Evolutionary conservation across 37 sponge, comb jelly and placozoan species (phyloP), one percentile per base, ranked within the genome.

Genomic region (Cliona cf. orientalis): DNA sequence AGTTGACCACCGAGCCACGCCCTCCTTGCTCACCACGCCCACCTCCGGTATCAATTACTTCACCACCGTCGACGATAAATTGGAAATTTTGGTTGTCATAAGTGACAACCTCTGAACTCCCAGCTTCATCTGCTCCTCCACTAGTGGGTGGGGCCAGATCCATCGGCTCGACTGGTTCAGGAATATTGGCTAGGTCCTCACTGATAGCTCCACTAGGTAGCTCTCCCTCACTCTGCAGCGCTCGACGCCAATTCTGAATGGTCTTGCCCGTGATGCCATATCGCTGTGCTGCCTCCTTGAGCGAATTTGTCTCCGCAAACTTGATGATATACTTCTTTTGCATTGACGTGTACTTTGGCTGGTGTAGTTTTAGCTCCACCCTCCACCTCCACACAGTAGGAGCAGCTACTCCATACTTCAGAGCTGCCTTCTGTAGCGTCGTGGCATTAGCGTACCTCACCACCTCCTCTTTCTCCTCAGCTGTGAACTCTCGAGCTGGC

Each of bases 321-420:
- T 81, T 80, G 42, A 88, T 83, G 63, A 92, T 92, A 55, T 81
- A 84, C 65, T 71, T 92, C 82, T 92, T 92, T 69, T 92, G 89
- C 73, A 84, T 86, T 19, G 84, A 25, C 23, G 80, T 92, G 79
- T 87, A 92, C 29, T 86, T 80, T 0, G 93, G 93, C 61, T 82
- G 82, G 78, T 92, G 81, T 7, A 92, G 81, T 56, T 92, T 92
- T 11, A 92, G 73, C 37, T 92, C 93, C 68, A 88, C 84, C 62
- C 93, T 84, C 93, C 93, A 92, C 34, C 93, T 57, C 93, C 93
- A 92, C 28, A 92, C 89, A 35, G 93, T 92, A 35, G 93, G 93
- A 28, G 93, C 93, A 42, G 93, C 93, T 31, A 92, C 81, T 21
- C 89, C 89, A 53, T 88, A 92, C 73, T 81, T 84, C 2, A 88